Evolutionary conservation across 1,140 invertebrate genomes (phyloP), one percentile per base, ranked within the genome.

Genomic region (Heliothis virescens): DNA sequence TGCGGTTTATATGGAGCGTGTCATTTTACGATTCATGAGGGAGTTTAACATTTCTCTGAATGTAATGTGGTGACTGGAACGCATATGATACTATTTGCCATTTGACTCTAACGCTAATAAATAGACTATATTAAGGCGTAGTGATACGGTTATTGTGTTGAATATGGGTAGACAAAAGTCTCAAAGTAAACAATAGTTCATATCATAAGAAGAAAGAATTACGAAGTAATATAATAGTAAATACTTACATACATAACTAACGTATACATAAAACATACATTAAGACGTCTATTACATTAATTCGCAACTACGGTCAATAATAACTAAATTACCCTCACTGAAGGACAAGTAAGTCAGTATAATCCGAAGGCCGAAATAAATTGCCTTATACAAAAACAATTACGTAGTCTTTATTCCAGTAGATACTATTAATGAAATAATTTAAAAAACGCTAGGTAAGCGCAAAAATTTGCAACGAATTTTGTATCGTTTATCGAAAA

Each of bases 351-450:
- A 21, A 48, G 18, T 65, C 5, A 71, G 48, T 52, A 71, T 53
- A 71, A 71, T 71, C 67, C 53, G 50, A 29, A 71, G 67, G 67
- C 50, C 50, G 67, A 21, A 71, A n/a, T n/a, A 71, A 71, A 71
- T 71, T 71, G 21, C 67, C 16, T 26, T 67, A 21, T n/a, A n/a
- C n/a, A 47, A 63, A 3, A 50, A n/a, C 18, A 71, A 53, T 71
- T 71, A 52, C n/a, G 67, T 16, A 11, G 13, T 18, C 12, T n/a
- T 48, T 67, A 7, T 21, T 12, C 29, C 10, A 18, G 16, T 48
- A 3, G 47, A 10, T 41, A 41, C 3, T 41, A 41, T 41, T 41
- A 41, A 41, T 34, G 5, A 41, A 41, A 9, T 41, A 41, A 41
- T 41, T n/a, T 41, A 9, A 9, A 41, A 41, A 41, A 41, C 5